Conservation (phyloP, 2,113 vertebrate genomes). For the Chionodraco myersi region DNA sequence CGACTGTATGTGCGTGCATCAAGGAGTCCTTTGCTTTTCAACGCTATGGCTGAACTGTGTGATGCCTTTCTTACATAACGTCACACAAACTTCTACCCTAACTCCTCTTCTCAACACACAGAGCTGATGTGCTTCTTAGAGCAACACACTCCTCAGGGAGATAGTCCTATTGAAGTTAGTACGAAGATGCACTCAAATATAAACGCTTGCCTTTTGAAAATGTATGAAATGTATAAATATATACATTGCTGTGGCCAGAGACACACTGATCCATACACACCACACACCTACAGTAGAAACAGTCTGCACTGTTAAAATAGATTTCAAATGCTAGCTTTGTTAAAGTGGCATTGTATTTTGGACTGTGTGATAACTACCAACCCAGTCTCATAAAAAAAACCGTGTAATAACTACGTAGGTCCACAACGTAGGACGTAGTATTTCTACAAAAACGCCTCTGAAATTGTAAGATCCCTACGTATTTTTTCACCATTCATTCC, state of each 20-base stretch:
- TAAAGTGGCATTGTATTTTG: neutral
- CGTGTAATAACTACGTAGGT: too few relatives aligned
- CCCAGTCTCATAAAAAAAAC: too few relatives aligned
- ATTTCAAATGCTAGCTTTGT: neutral
- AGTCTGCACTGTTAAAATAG: neutral
- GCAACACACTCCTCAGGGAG: slow-evolving; percentile 22
- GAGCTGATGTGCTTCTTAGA: slow-evolving; percentile 20
- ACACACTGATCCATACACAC: neutral
- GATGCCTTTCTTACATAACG: slow-evolving; percentile 50
- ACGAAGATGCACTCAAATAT: neutral
- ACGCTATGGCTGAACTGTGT: slow-evolving; percentile 19
- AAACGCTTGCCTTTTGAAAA: neutral
- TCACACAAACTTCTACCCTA: slow-evolving; percentile 35
- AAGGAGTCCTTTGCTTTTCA: slow-evolving; percentile 25
- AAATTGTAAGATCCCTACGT: too few relatives aligned
- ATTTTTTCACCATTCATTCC: too few relatives aligned
- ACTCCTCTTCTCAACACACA: slow-evolving; percentile 12
- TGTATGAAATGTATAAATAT: neutral
- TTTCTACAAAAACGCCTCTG: too few relatives aligned
- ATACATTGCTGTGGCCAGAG: neutral
- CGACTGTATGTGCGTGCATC: slow-evolving; percentile 12
- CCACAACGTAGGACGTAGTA: too few relatives aligned
- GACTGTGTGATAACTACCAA: neutral
- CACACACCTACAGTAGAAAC: neutral
- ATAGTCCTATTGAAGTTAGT: too few relatives aligned